Evolutionary conservation across 1,140 invertebrate genomes (phyloP).

Genomic region (Spodoptera frugiperda): DNA sequence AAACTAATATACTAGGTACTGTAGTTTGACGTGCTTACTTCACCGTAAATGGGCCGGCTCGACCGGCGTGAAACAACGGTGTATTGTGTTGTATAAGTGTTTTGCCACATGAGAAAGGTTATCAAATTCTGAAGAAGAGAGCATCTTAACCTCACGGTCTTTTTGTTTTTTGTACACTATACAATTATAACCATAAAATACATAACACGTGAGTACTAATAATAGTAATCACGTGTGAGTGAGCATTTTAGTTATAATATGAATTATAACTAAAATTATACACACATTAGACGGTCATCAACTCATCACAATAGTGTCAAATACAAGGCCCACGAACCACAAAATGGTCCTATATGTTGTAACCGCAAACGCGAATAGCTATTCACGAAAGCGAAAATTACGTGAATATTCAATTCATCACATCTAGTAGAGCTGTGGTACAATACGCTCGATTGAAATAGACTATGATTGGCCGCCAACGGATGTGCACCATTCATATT

Average conservation of each 20-base stretch:
- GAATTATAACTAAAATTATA: slow-evolving; percentile 16
- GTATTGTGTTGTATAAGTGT: no score
- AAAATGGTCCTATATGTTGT: slow-evolving; percentile 4
- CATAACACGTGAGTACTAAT: not conserved
- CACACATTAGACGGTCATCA: not conserved
- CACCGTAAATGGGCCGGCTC: no score
- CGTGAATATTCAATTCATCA: slow-evolving; percentile 2
- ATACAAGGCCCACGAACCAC: not conserved
- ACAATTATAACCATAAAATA: not conserved
- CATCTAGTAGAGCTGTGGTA: not conserved
- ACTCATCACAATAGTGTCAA: not conserved
- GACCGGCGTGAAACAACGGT: no score
- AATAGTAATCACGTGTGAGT: no score
- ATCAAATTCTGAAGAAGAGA: no score
- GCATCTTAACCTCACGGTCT: no score
- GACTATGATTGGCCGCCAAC: slow-evolving; percentile 14
- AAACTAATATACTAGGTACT: no score
- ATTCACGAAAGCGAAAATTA: slow-evolving; percentile 17
- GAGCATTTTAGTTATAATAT: no score
- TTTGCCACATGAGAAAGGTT: no score
- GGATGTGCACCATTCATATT: slow-evolving; percentile 39
- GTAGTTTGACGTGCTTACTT: no score
- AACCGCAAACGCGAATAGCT: slow-evolving; percentile 4
- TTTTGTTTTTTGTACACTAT: no score
- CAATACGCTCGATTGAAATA: slow-evolving; percentile 30